phyloP scores from a whole-genome alignment of 2,113 vertebrate species.

The Podocnemis expansa region DNA sequence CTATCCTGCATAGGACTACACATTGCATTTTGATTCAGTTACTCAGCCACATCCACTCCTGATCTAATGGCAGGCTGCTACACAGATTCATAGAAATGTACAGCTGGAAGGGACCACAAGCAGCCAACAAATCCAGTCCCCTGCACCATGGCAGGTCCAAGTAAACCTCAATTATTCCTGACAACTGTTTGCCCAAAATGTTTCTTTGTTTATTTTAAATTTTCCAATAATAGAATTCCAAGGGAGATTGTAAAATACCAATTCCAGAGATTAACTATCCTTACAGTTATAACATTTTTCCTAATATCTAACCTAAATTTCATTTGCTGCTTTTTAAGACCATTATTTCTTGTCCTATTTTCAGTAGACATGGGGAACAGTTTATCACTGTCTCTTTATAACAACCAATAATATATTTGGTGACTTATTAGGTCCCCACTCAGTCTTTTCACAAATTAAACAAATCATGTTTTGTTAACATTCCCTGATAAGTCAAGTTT shows the following conservation, averaged over 20 bases:
- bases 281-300: background rate
- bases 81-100: background rate
- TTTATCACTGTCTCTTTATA: background rate
- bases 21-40: background rate
- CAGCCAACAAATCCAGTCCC: background rate
- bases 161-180: background rate
- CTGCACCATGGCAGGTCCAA: background rate
- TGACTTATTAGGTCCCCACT: background rate
- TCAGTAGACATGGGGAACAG: background rate
- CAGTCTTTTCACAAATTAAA: too few species aligned
- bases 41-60: conserved; percentile 14
- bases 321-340: background rate
- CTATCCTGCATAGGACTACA: background rate
- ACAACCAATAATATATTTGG: background rate
- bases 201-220: background rate
- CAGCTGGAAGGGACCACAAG: background rate
- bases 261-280: background rate
- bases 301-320: background rate
- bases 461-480: background rate
- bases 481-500: background rate
- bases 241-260: background rate
- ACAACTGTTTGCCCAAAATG: background rate
- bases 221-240: background rate
- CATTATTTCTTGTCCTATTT: background rate
- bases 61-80: background rate